phyloP scores from a whole-genome alignment of 2,113 vertebrate genomes.

The Spermophilus dauricus region DNA sequence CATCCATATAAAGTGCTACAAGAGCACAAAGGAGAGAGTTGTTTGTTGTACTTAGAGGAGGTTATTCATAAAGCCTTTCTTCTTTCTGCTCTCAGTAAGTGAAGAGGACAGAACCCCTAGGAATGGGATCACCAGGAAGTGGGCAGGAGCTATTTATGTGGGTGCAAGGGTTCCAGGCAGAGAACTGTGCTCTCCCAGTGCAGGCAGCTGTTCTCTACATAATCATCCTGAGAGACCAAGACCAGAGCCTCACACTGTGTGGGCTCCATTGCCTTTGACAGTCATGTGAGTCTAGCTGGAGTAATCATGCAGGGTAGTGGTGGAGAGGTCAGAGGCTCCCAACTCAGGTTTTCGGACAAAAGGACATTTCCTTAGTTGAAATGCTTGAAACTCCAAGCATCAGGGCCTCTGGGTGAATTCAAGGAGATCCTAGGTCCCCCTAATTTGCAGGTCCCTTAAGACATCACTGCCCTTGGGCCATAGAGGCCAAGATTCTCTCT shows the following conservation, averaged over 20 bases:
- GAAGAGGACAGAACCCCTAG: not conserved
- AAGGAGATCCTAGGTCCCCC: not conserved
- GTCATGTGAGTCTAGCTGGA: not conserved
- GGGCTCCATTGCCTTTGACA: not conserved
- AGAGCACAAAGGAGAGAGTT: too few species aligned
- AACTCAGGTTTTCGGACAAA: not conserved
- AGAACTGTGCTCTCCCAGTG: not conserved
- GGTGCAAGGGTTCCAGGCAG: not conserved
- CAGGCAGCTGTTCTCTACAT: not conserved
- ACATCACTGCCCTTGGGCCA: not conserved
- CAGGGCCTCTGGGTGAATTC: not conserved
- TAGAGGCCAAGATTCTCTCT: not conserved
- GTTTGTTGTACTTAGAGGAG: not conserved
- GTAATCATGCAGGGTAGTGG: not conserved
- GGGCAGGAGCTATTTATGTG: not conserved
- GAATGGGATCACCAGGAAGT: not conserved
- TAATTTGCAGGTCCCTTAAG: slow-evolving; percentile 18
- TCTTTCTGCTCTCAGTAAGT: not conserved
- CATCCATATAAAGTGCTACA: not conserved
- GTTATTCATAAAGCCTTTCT: not conserved
- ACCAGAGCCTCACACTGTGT: not conserved
- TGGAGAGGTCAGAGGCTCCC: not conserved
- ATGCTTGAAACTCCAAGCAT: not conserved
- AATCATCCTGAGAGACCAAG: not conserved
- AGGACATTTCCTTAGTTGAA: not conserved